Evolutionary conservation across 2,888 invertebrate species (phyloP), one percentile per base, ranked within the genome.

Genomic region (Harpalus rubripes): DNA sequence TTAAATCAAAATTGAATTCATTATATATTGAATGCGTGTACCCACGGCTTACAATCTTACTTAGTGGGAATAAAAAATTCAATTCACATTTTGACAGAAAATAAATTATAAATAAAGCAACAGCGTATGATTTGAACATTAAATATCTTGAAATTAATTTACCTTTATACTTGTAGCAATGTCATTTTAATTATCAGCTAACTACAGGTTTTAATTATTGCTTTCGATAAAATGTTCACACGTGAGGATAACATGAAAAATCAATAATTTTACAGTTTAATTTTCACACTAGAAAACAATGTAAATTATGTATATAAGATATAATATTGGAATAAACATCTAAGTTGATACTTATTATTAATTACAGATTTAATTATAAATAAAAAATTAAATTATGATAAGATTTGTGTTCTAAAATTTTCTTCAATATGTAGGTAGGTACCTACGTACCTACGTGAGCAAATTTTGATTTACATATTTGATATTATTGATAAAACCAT

Each of bases 131-230:
- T 61, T 61, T 61, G 22, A 63, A 26, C 63, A 63, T 63, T 63
- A 63, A 63, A 63, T 26, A 63, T 63, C 63, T 39, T 68, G 68
- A 68, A 15, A 68, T 68, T 68, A 39, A 68, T 68, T 65, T 68
- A 68, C 68, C 68, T 39, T 63, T 26, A 26, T 63, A 63, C 68
- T 68, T n/a, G 32, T 32, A 68, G 68, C 39, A 32, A 68, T 68
- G 39, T 68, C 68, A 68, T 68, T 68, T 39, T 68, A 68, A 68
- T 68, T 68, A 68, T 39, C 68, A 32, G 32, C 39, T 68, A 68
- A 32, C 10, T 39, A 39, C n/a, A 39, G 68, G 39, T 68, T 68
- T 68, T 68, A 68, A 68, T 68, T 39, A 68, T 39, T 39, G 68
- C 68, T 52, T 74, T 74, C 41, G 18, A 74, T 74, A n/a, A 52